Base-by-base conservation (phyloP, 2,113 vertebrate genomes). In the Chitala chitala region DNA sequence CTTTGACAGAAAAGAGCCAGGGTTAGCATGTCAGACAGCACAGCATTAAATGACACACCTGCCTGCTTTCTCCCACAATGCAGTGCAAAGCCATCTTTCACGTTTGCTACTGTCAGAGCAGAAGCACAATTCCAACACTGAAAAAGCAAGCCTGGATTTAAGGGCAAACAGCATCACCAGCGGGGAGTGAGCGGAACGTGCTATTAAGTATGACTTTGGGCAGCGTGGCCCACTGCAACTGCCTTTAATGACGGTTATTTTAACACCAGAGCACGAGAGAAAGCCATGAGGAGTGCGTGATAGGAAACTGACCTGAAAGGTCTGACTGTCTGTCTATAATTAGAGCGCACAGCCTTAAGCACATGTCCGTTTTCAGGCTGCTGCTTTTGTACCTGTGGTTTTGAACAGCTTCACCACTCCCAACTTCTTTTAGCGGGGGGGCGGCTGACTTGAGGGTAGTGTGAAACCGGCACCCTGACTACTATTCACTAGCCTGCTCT, bases 401-500 rank as follows among this genome's bases (percentile, higher is more conserved):
- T 46, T 63, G 15, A 29, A 36, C 59, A 36, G 59, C 31, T 63
- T 63, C 29, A 33, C 31, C 59, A 63, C 59, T 63, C 59, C 59
- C 59, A 63, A 33, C 59, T 63, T 33, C 59, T 63, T 33, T 33
- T 20, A 63, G 17, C 8, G 59, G 3, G 33, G 59, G 2, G 33
- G 33, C 33, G 59, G 17, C 17, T 3, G 33, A 29, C 31, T n/a
- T 17, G 33, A 63, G 33, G 20, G 56, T 26, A 59, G 29, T 15
- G 26, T 59, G 2, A n/a, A 17, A 12, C 17, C n/a, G 59, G 59
- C 33, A 29, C 33, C 38, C 31, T 36, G 59, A 20, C 59, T 63
- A 36, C 59, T 38, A 20, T n/a, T n/a, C n/a, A n/a, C 59, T 15
- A 63, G 17, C 5, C 31, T 38, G 59, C 15, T 33, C 59, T 15